Conservation (phyloP, 1,140 invertebrate genomes). For the Papilio machaon region DNA sequence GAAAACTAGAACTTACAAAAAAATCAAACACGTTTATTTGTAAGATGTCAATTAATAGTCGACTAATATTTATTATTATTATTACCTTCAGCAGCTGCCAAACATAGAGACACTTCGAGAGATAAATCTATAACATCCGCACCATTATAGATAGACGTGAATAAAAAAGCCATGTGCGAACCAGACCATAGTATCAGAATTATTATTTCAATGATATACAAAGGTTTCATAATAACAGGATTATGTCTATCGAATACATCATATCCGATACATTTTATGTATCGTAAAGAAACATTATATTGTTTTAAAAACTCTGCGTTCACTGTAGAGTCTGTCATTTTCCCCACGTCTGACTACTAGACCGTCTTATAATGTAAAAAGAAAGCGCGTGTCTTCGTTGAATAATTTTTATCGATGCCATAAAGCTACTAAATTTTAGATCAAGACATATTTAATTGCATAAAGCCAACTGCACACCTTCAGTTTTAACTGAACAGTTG, state of each 20-base stretch:
- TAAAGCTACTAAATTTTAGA: neutral
- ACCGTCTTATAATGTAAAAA: neutral
- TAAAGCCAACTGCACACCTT: neutral
- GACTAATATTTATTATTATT: neutral
- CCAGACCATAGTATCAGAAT: neutral
- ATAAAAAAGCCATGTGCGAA: conserved; percentile 3
- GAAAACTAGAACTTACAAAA: neutral
- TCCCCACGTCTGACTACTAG: neutral
- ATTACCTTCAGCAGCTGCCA: conserved; percentile 15
- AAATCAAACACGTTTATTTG: neutral
- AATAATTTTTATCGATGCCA: neutral
- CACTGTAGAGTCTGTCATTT: neutral
- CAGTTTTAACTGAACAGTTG: neutral
- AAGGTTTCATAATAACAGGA: neutral
- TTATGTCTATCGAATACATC: neutral
- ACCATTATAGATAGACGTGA: neutral
- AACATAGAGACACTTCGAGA: neutral
- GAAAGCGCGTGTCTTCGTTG: neutral
- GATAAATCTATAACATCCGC: neutral
- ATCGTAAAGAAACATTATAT: conserved; percentile 6
- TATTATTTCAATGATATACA: neutral
- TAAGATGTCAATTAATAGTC: neutral
- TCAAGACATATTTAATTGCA: neutral
- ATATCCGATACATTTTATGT: neutral
- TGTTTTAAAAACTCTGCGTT: conserved; percentile 1